These are phyloP conservation scores for Calosoma granatense DNA, from an alignment of 1,140 invertebrate genomes.

Conservation along the genomic window DNA sequence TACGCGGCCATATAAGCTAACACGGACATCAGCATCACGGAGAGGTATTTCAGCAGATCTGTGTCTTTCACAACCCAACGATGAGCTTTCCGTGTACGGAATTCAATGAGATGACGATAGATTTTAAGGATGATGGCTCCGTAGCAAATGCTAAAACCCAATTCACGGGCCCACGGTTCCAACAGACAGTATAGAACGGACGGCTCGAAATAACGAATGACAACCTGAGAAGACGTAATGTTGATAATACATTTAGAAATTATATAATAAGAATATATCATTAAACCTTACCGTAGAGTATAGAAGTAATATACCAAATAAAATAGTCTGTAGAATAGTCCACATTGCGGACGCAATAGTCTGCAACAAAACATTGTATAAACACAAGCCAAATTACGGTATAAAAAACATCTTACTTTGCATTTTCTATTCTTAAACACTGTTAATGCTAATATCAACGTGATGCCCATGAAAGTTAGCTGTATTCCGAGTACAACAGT, in stretches of 20 bases:
- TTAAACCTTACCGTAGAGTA: slow-evolving; percentile 67
- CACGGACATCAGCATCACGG: slow-evolving; percentile 64
- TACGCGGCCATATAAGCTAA: slow-evolving; percentile 78
- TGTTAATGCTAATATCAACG: slow-evolving; percentile 55
- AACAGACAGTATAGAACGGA: slow-evolving; percentile 64
- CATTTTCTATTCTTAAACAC: slow-evolving; percentile 66
- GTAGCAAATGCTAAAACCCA: slow-evolving; percentile 85
- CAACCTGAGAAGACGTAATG: slow-evolving; percentile 47
- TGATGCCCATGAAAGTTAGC: slow-evolving; percentile 60
- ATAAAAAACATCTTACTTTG: slow-evolving; percentile 45
- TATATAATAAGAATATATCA: neutral
- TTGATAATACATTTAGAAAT: neutral
- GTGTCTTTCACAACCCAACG: slow-evolving; percentile 77
- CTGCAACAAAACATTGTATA: slow-evolving; percentile 39
- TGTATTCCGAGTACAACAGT: slow-evolving; percentile 58
- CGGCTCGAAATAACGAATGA: slow-evolving; percentile 70
- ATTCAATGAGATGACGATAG: slow-evolving; percentile 73
- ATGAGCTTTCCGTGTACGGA: slow-evolving; percentile 79
- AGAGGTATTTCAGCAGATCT: slow-evolving; percentile 71
- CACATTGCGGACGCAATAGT: slow-evolving; percentile 77
- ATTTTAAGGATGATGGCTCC: slow-evolving; percentile 82
- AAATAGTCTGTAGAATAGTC: slow-evolving; percentile 78
- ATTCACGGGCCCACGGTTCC: slow-evolving; percentile 78
- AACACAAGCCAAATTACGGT: slow-evolving; percentile 4
- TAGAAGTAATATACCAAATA: slow-evolving; percentile 73